Conservation (phyloP, 2,888 invertebrate species). For the Caenorhabditis sp. region DNA sequence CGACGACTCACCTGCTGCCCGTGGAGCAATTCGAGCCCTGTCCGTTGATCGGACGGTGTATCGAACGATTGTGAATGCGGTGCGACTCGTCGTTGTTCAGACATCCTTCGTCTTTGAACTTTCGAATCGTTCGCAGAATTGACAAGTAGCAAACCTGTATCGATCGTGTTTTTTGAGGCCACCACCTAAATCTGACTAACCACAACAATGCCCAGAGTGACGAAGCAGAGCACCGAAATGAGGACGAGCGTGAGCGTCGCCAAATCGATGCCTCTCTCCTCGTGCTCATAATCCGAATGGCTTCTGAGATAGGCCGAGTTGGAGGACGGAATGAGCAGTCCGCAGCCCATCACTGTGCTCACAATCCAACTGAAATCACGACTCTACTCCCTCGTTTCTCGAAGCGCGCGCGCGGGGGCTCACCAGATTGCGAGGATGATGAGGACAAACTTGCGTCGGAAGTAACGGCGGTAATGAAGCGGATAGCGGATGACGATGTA, state of each 20-base stretch:
- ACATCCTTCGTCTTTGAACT: slow-evolving; percentile 72
- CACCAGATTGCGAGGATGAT: slow-evolving; percentile 72
- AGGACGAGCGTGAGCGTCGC: slow-evolving; percentile 61
- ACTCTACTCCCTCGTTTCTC: too few species aligned
- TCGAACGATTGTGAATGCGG: slow-evolving; percentile 61
- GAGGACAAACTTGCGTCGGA: slow-evolving; percentile 72
- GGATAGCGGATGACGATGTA: slow-evolving; percentile 78
- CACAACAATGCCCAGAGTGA: slow-evolving; percentile 75
- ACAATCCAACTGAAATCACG: slow-evolving; percentile 76
- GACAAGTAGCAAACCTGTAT: slow-evolving; percentile 75
- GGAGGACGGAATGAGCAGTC: slow-evolving; percentile 60
- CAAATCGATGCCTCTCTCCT: slow-evolving; percentile 58
- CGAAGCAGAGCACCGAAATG: slow-evolving; percentile 75
- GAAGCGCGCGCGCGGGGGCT: too few species aligned
- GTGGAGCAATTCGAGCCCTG: slow-evolving; percentile 52
- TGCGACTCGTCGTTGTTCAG: slow-evolving; percentile 66
- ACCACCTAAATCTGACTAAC: slow-evolving; percentile 46
- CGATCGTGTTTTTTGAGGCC: too few species aligned
- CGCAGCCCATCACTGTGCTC: slow-evolving; percentile 73
- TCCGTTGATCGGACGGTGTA: slow-evolving; percentile 52
- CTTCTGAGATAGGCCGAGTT: slow-evolving; percentile 4
- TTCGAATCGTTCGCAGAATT: slow-evolving; percentile 76
- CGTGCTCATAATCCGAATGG: slow-evolving; percentile 2
- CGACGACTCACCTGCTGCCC: slow-evolving; percentile 43
- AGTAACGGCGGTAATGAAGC: slow-evolving; percentile 77